Percentiles rank a stretch among this genome's conserved stretches.
Conservation (phyloP, 2,888 invertebrate species). For the Chromoteleia sp. region DNA sequence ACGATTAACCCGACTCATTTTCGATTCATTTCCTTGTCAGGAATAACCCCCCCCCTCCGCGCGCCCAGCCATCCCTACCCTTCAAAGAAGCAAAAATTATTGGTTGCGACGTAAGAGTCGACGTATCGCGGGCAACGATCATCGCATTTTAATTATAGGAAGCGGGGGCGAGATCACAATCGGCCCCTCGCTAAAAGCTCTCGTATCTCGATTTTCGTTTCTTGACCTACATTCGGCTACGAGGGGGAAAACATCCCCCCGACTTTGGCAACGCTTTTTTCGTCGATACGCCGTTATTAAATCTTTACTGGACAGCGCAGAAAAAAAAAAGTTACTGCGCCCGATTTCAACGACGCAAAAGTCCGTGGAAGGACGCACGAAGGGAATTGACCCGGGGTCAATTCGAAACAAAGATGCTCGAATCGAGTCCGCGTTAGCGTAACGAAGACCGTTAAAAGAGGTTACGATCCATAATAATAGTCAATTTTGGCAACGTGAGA, state of each 20-base stretch:
- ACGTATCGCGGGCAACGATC: constrained; percentile 32
- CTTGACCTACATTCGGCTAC: constrained; percentile 60
- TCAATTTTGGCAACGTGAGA: too few relatives aligned
- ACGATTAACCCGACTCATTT: constrained; percentile 47
- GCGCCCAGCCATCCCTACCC: not conserved
- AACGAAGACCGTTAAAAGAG: too few relatives aligned
- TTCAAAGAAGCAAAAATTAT: constrained; percentile 10
- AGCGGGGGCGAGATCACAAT: constrained; percentile 44
- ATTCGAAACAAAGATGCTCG: not conserved
- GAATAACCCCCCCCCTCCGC: too few relatives aligned
- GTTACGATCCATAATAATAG: too few relatives aligned
- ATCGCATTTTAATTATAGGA: constrained; percentile 56
- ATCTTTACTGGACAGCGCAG: constrained; percentile 8
- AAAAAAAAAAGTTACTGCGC: constrained; percentile 34
- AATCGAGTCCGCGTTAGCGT: not conserved
- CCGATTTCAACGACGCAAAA: constrained; percentile 42
- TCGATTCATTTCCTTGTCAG: constrained; percentile 39
- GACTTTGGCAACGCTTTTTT: constrained; percentile 24
- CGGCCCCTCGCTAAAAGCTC: constrained; percentile 45
- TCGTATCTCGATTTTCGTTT: constrained; percentile 57
- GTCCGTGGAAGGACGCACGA: not conserved
- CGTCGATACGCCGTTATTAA: constrained; percentile 52
- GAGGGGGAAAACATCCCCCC: constrained; percentile 37
- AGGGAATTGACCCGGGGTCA: constrained; percentile 39
- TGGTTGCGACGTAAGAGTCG: constrained; percentile 14